phyloP scores from a whole-genome alignment of 2,888 invertebrate species.

The Bursaphelenchus okinawaensis region DNA sequence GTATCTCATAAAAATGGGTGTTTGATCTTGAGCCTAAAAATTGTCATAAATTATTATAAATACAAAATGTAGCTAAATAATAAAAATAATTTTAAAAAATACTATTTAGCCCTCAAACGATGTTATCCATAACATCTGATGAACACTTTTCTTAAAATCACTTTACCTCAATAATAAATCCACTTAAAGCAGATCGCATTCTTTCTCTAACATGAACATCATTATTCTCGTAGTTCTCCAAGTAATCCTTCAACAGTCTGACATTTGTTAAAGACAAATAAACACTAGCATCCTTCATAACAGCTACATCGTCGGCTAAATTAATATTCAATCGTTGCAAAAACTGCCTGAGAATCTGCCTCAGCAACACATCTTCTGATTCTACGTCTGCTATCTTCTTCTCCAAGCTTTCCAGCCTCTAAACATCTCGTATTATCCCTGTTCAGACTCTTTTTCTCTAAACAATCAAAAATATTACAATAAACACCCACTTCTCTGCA shows the following conservation, averaged over 20 bases:
- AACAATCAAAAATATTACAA: too few relatives aligned
- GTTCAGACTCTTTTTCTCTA: too few relatives aligned
- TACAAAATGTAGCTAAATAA: background rate
- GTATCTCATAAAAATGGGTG: background rate
- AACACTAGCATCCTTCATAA: slow-evolving; percentile 18
- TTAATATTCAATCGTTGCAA: slow-evolving; percentile 18
- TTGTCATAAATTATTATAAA: background rate
- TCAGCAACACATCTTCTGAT: slow-evolving; percentile 31
- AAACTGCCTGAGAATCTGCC: slow-evolving; percentile 26
- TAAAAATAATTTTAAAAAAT: too few relatives aligned
- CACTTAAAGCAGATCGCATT: slow-evolving; percentile 23
- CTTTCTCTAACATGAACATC: slow-evolving; percentile 26
- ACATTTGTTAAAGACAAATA: slow-evolving; percentile 16
- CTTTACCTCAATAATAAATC: slow-evolving; percentile 24
- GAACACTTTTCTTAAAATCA: too few relatives aligned
- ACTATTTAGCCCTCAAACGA: too few relatives aligned
- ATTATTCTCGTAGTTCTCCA: slow-evolving; percentile 19
- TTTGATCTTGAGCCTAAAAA: background rate
- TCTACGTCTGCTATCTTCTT: background rate
- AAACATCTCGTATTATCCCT: background rate
- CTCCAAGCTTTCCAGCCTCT: background rate
- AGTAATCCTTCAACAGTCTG: slow-evolving; percentile 16
- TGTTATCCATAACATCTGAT: too few relatives aligned
- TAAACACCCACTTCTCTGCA: too few relatives aligned
- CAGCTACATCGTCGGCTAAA: background rate